Evolutionary conservation across 2,113 vertebrate species (phyloP).

Genomic region (Telmatochromis brichardi): DNA sequence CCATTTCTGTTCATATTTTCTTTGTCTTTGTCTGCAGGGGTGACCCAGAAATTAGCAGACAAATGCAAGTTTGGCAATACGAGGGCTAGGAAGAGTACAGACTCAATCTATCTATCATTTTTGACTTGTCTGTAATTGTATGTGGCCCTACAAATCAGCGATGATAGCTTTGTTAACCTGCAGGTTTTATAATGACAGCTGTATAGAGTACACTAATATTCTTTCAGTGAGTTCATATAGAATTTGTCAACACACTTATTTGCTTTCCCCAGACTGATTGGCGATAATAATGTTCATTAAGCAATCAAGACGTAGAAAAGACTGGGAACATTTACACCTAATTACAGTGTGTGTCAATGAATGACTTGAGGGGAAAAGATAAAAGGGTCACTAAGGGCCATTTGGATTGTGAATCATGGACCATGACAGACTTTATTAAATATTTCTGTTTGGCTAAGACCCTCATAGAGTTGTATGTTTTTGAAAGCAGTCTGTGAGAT

Average conservation of each 20-base stretch:
- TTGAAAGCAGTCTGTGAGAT: conserved; percentile 21
- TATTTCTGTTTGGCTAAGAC: conserved; percentile 45
- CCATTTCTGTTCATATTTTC: conserved; percentile 2
- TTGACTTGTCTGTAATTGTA: neutral
- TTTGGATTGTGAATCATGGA: conserved; percentile 23
- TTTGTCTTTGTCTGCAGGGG: neutral
- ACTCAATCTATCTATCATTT: neutral
- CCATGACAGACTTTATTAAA: conserved; percentile 45
- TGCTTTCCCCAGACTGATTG: neutral
- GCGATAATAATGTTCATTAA: neutral
- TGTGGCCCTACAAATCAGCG: neutral
- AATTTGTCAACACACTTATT: neutral
- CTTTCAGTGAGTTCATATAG: neutral
- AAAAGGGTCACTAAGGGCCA: conserved; percentile 10
- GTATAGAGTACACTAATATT: neutral
- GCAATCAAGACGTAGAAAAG: neutral
- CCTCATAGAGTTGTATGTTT: conserved; percentile 26
- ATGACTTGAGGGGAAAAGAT: neutral
- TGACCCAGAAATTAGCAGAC: neutral
- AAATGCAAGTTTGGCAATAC: neutral
- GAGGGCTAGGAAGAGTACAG: neutral
- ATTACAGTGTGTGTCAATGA: neutral
- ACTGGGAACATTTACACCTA: neutral
- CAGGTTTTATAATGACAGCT: neutral
- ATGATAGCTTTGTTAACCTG: neutral